A percentile compares a stretch with the other conserved stretches of the same genome.
Conservation (phyloP, 30 jellyfish, hydroid and myxozoan genomes). For the Chironex yamaguchii region DNA sequence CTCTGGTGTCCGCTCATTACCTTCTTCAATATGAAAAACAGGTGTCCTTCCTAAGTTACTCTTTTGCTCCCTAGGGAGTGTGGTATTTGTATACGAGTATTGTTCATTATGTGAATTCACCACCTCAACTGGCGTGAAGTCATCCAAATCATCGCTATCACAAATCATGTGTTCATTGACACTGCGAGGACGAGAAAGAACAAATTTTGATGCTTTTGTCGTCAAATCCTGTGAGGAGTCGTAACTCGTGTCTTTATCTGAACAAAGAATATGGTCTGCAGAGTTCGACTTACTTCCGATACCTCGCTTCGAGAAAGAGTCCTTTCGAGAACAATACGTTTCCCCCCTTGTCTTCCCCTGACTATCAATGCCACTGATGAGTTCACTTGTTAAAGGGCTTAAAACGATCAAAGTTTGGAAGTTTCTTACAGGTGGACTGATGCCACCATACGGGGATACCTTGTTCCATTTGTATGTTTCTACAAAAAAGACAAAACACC, state of each 20-base stretch:
- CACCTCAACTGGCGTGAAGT: background rate
- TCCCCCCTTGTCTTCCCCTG: background rate
- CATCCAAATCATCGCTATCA: background rate
- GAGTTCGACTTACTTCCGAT: background rate
- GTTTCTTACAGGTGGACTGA: conserved; percentile 63
- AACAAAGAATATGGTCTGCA: background rate
- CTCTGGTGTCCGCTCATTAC: background rate
- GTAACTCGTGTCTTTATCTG: background rate
- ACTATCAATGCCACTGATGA: too few relatives aligned
- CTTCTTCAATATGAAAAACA: background rate
- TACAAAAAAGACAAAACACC: background rate
- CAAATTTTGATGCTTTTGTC: background rate
- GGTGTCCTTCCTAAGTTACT: background rate
- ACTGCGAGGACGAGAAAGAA: background rate
- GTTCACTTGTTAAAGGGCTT: conserved; percentile 49
- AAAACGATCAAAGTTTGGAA: conserved; percentile 53
- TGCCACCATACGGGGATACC: conserved; percentile 52
- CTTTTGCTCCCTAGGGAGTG: background rate
- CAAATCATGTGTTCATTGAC: background rate
- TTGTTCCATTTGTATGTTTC: conserved; percentile 51
- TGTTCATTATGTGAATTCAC: background rate
- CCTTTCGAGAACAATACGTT: background rate
- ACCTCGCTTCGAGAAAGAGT: background rate
- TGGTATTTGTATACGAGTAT: too few relatives aligned
- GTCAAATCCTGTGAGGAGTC: background rate